Percentiles rank a stretch among this genome's conserved stretches.
Conservation (phyloP, 2,888 invertebrate genomes). For the Ommatoiulus sabulosus region DNA sequence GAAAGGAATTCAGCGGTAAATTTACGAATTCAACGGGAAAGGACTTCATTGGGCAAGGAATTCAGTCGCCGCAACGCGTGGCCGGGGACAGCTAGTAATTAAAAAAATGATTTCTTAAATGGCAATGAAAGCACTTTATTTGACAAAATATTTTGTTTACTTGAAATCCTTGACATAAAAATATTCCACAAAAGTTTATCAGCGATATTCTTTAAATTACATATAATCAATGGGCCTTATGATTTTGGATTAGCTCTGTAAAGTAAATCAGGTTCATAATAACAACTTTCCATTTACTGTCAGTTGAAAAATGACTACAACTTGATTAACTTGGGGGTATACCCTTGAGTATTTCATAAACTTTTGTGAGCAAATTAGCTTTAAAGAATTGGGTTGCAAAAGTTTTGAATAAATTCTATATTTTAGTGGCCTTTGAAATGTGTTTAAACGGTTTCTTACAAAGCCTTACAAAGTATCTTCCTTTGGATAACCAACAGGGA, state of each 20-base stretch:
- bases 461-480: background rate
- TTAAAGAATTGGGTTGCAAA: background rate
- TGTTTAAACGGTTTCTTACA: background rate
- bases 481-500: background rate
- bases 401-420: background rate
- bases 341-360: background rate
- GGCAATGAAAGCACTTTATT: background rate
- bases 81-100: no score
- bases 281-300: background rate
- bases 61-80: no score
- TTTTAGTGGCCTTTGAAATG: background rate
- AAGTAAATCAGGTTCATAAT: background rate
- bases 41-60: no score
- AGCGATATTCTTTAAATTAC: background rate
- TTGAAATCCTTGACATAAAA: background rate
- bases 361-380: background rate
- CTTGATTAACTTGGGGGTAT: background rate
- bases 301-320: background rate
- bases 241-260: background rate
- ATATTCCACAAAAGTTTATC: background rate
- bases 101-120: background rate
- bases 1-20: no score
- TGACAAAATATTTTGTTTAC: background rate
- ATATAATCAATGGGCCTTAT: background rate
- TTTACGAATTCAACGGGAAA: no score